Base-by-base conservation (phyloP, 2,888 invertebrate species). In the Troilus luridus region DNA sequence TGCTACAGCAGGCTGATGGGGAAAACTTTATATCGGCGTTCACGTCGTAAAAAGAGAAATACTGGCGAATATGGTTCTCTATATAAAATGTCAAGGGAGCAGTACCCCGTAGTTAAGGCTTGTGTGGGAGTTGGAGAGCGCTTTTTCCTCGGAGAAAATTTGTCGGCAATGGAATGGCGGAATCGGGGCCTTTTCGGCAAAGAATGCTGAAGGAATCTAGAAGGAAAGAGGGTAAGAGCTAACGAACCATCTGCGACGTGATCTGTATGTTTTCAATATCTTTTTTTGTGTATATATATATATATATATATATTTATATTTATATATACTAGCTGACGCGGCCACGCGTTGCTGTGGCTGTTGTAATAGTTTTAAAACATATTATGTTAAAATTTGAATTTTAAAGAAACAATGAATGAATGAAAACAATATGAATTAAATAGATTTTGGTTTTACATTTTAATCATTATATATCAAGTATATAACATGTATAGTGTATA, bases 31-130 rank as follows among this genome's bases (percentile, higher is more conserved):
- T 56, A 58, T 41, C 0, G 56, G 14, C 11, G 12, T 58, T 85
- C 14, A n/a, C 58, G 85, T 85, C 85, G 85, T 85, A 56, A 85
- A 41, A 85, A 56, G 12, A 58, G 58, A 27, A 85, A 85, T 85
- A 58, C 85, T 58, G 56, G 56, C 56, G n/a, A 56, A 85, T 85
- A 85, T 85, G n/a, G 85, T 85, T 58, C 85, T 85, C 85, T n/a
- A 85, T 85, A 85, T 85, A 85, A 85, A 85, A 85, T 85, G 85
- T 85, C 85, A 85, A 56, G 85, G 85, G 85, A 85, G 85, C 85
- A 85, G 85, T 56, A 85, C 85, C 54, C 85, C 12, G 85, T 85
- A 85, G 85, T 85, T 85, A 85, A 56, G 85, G 85, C 56, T n/a
- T 85, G 54, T n/a, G 56, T 19, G 11, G 85, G 85, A n/a, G 85